Evolutionary conservation across 92 coral and sea anemone species (phyloP).

Genomic region (Porites evermanni): DNA sequence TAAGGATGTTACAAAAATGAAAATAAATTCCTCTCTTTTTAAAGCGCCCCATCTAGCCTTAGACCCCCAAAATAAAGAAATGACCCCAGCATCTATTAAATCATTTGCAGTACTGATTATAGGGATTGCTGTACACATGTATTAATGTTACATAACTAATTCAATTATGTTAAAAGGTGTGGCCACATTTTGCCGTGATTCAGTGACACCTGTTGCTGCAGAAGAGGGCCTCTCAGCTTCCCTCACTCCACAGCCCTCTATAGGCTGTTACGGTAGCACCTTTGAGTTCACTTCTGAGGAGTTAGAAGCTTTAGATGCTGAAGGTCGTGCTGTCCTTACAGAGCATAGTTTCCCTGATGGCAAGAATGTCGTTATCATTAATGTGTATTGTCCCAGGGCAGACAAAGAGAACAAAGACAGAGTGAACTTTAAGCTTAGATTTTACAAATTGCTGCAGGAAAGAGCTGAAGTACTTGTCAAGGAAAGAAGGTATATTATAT

Average conservation of each 20-base stretch:
- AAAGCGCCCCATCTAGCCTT: no score
- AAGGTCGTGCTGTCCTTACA: constrained; percentile 90
- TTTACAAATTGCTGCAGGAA: constrained; percentile 79
- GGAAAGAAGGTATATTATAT: constrained; percentile 74
- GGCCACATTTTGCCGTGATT: constrained; percentile 92
- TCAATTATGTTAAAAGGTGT: constrained; percentile 67
- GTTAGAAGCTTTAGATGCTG: constrained; percentile 82
- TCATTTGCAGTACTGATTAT: no score
- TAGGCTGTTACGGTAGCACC: constrained; percentile 77
- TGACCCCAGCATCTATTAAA: no score
- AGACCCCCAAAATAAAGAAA: no score
- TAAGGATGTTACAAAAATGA: no score
- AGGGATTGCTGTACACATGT: no score
- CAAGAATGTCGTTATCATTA: constrained; percentile 79
- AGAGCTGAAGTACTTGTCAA: constrained; percentile 80
- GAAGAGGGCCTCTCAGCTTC: constrained; percentile 83
- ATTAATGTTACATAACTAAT: no score
- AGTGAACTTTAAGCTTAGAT: constrained; percentile 79
- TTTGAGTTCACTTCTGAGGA: constrained; percentile 68
- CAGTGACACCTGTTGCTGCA: constrained; percentile 83
- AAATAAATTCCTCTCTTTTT: no score
- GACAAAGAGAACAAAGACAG: constrained; percentile 95
- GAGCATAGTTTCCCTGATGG: constrained; percentile 75
- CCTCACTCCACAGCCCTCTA: constrained; percentile 57
- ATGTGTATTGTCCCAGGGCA: constrained; percentile 97